phyloP scores from a whole-genome alignment of 2,888 invertebrate genomes.

The Ophion costatus region DNA sequence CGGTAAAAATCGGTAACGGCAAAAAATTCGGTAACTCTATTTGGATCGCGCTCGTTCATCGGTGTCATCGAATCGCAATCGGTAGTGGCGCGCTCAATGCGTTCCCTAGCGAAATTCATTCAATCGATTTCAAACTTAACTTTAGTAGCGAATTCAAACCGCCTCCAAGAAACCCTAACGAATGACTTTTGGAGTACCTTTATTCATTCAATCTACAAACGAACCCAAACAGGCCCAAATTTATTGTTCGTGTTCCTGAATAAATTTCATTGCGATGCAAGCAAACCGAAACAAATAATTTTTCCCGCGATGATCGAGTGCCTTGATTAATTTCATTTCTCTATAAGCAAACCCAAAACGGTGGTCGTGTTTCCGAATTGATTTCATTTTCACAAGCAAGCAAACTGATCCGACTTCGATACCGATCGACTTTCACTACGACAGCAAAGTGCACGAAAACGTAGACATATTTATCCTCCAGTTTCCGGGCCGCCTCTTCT shows the following conservation, averaged over 20 bases:
- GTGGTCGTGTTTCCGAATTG: too few relatives aligned
- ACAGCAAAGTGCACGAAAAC: not conserved
- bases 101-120: not conserved
- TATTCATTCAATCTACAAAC: not conserved
- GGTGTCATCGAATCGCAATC: not conserved
- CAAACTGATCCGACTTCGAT: not conserved
- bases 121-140: not conserved
- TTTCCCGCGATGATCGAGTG: too few relatives aligned
- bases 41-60: not conserved
- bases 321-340: too few relatives aligned
- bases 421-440: not conserved
- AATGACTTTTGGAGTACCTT: not conserved
- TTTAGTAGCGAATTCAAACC: not conserved
- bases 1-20: too few relatives aligned
- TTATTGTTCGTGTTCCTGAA: too few relatives aligned
- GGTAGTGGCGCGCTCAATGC: not conserved
- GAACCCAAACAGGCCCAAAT: too few relatives aligned
- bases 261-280: too few relatives aligned
- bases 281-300: too few relatives aligned
- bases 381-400: not conserved
- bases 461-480: not conserved
- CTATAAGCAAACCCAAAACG: too few relatives aligned
- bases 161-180: too few relatives aligned
- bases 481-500: not conserved
- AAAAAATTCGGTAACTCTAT: not conserved